These are phyloP conservation scores for Barypeithes pellucidus DNA, from an alignment of 2,888 invertebrate genomes.

Conservation along the genomic window DNA sequence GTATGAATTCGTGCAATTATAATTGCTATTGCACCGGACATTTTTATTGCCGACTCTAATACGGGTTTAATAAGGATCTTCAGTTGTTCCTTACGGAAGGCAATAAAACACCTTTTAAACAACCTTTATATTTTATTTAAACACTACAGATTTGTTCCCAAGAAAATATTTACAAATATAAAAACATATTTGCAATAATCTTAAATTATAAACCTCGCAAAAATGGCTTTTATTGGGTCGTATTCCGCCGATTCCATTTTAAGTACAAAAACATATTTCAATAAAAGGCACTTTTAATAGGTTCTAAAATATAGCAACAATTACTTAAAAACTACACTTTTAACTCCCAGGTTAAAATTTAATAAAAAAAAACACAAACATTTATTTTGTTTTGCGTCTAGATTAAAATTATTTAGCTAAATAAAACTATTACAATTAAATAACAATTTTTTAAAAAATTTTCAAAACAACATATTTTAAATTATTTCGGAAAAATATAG, in stretches of 20 bases:
- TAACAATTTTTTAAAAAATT: constrained; percentile 65
- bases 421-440: constrained; percentile 65
- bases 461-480: constrained; percentile 49
- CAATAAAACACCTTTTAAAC: constrained; percentile 58
- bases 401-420: constrained; percentile 52
- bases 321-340: constrained; percentile 11
- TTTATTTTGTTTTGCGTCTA: constrained; percentile 50
- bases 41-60: too few relatives aligned
- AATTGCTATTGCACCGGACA: too few relatives aligned
- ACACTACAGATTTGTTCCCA: constrained; percentile 70
- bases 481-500: constrained; percentile 51
- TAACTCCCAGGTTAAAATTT: not conserved
- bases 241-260: constrained; percentile 6
- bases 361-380: constrained; percentile 49
- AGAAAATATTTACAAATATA: constrained; percentile 66
- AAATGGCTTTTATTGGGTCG: constrained; percentile 14
- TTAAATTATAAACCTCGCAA: constrained; percentile 44
- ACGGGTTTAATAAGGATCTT: too few relatives aligned
- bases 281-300: constrained; percentile 16
- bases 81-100: not conserved
- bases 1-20: too few relatives aligned
- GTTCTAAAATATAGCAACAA: constrained; percentile 17
- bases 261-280: constrained; percentile 24
- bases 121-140: constrained; percentile 69
- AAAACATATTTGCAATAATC: constrained; percentile 59